A percentile compares a stretch with the other conserved stretches of the same genome.
Evolutionary conservation across 2,797 vertebrate species (phyloP).

Genomic region (Protosalanx chinensis): DNA sequence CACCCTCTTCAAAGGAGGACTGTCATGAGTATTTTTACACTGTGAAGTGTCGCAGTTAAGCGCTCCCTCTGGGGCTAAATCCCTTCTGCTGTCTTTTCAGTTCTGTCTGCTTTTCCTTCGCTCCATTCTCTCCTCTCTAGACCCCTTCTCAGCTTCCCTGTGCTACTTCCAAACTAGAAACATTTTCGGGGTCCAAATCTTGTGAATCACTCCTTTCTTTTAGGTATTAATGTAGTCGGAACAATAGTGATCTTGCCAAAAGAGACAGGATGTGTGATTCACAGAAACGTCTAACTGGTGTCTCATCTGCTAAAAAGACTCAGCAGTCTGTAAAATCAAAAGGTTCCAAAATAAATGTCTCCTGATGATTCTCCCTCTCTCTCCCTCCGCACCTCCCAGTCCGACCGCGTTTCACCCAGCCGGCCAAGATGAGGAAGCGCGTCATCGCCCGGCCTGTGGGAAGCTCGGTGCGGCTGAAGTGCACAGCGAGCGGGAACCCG

Average conservation of each 20-base stretch:
- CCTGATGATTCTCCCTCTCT: constrained; percentile 29
- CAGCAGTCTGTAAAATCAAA: constrained; percentile 59
- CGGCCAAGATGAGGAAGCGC: constrained; percentile 96
- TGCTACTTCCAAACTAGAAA: constrained; percentile 41
- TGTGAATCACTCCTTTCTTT: constrained; percentile 51
- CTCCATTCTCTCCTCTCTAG: constrained; percentile 4
- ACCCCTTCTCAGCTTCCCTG: constrained; percentile 21
- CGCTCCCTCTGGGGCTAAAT: constrained; percentile 53
- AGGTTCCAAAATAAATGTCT: constrained; percentile 59
- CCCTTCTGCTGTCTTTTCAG: constrained; percentile 40
- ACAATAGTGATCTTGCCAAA: constrained; percentile 56
- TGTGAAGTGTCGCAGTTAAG: constrained; percentile 56
- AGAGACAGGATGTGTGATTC: constrained; percentile 55
- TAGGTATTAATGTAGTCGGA: constrained; percentile 60
- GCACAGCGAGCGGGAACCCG: constrained; percentile 89
- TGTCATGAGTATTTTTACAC: constrained; percentile 66
- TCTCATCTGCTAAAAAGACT: constrained; percentile 53
- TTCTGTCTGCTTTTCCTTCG: neutral
- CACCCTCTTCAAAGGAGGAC: constrained; percentile 51
- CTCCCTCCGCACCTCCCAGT: constrained; percentile 57
- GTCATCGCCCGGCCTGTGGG: constrained; percentile 94
- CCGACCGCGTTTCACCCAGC: constrained; percentile 92
- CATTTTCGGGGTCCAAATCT: constrained; percentile 40
- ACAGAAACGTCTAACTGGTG: constrained; percentile 50
- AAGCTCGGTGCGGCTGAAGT: constrained; percentile 94